These are phyloP conservation scores for Hipposideros armiger DNA, from an alignment of 2,113 vertebrate genomes.

Conservation along the genomic window DNA sequence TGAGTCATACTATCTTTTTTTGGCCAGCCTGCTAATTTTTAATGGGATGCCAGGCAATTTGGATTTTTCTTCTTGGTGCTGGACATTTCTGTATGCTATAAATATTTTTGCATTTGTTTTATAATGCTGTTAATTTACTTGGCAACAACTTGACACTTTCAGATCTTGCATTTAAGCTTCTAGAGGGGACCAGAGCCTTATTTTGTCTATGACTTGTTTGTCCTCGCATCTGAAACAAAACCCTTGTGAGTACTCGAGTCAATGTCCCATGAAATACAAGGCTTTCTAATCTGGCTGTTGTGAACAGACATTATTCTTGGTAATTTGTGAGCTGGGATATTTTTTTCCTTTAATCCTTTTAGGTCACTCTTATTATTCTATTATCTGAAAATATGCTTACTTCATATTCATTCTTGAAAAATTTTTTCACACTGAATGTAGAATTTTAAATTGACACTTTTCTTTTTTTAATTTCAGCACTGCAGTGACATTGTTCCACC, in stretches of 20 bases:
- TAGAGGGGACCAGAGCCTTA: neutral
- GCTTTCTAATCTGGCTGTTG: neutral
- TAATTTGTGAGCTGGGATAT: neutral
- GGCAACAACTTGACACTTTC: neutral
- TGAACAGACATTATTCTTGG: slow-evolving; percentile 1
- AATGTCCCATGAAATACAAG: neutral
- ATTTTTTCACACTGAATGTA: neutral
- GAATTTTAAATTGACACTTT: neutral
- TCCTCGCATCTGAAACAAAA: neutral
- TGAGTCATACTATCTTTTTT: neutral
- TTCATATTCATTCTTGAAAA: slow-evolving; percentile 11
- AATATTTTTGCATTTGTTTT: slow-evolving; percentile 15
- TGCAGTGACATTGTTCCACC: neutral
- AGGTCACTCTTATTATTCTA: neutral
- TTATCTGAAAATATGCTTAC: slow-evolving; percentile 33
- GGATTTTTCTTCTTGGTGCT: neutral
- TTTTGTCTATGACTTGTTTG: neutral
- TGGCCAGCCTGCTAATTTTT: neutral
- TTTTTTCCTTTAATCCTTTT: slow-evolving; percentile 17
- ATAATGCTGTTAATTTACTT: neutral
- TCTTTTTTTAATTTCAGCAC: slow-evolving; percentile 9
- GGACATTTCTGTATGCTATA: neutral
- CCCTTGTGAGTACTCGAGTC: neutral
- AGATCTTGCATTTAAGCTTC: neutral
- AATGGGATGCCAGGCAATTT: neutral